Base-by-base conservation (phyloP, 2,888 invertebrate species). In the Eurytoma adleriae region DNA sequence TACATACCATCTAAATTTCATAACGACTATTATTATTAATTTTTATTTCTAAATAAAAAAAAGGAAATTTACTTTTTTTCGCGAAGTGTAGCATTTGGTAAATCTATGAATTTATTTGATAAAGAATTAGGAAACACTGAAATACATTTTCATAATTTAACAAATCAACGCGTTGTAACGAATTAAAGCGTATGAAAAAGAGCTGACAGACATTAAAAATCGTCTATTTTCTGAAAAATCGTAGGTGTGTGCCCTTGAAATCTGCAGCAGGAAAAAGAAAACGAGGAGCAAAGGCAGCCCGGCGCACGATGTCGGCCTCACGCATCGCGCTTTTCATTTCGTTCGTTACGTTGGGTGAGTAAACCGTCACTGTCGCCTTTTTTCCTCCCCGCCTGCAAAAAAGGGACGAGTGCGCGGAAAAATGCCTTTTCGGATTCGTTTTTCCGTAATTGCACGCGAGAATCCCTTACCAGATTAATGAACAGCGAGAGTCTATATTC, bases 341-440 rank as follows among this genome's bases (percentile, higher is more conserved):
- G 7, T 78, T 79, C 61, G 27, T 84, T 52, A 66, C 79, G 24
- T 72, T 82, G 61, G 84, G 84, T 84, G 75, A 84, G 83, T 83
- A 79, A 77, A 67, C n/a, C 66, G 12, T n/a, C n/a, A 27, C n/a
- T 62, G 2, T 16, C 62, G 40, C 7, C 10, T 30, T 13, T 16
- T 62, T 30, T n/a, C n/a, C 27, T 40, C 0, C 14, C 40, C 24
- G 14, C 3, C 13, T 16, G 61, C 61, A 59, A 10, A 20, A 20
- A 20, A 13, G 13, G 12, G 14, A 13, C 18, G 10, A 3, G 27
- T 1, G 16, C 14, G 2, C 27, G 61, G 16, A 61, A 61, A 62
- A 62, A 54, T 62, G 7, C 27, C 7, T n/a, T 30, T 62, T 14
- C 1, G 30, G 12, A 24, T 24, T 61, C 27, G 4, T 14, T 14